Evolutionary conservation across 2,888 invertebrate species (phyloP).

Genomic region (Drosophila cyrtoloma): DNA sequence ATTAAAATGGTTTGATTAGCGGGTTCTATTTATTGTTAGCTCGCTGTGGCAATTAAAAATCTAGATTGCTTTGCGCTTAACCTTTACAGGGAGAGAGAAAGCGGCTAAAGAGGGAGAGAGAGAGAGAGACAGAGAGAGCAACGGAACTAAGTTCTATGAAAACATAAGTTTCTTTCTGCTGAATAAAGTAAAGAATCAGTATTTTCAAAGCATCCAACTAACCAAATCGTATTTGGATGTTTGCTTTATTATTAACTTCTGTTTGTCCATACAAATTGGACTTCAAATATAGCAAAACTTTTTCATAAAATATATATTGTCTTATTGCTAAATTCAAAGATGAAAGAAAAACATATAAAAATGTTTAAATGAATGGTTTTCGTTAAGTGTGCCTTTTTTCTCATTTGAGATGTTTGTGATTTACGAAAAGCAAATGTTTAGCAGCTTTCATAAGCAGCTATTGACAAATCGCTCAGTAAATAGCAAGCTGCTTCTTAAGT

Average conservation of each 20-base stretch:
- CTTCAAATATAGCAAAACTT: not conserved
- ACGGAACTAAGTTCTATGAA: not conserved
- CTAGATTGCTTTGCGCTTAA: not conserved
- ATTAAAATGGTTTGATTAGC: conserved; percentile 53
- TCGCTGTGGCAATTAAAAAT: not conserved
- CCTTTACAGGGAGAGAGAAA: not conserved
- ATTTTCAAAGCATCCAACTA: not conserved
- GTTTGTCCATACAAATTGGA: not conserved
- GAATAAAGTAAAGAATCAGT: not conserved
- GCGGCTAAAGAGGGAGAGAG: not conserved
- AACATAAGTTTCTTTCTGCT: not conserved
- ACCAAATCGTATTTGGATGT: not conserved
- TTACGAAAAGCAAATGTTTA: not conserved
- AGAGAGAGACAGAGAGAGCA: not conserved
- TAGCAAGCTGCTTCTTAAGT: not conserved
- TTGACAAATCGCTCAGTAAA: not conserved
- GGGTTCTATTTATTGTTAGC: not conserved
- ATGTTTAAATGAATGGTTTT: not conserved
- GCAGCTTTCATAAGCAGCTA: not conserved
- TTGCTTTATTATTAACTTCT: not conserved
- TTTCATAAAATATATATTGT: not conserved
- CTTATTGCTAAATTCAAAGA: not conserved
- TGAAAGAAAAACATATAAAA: not conserved
- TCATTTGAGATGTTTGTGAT: not conserved
- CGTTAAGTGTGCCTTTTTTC: not conserved